A percentile compares a stretch with the other conserved stretches of the same genome.
Evolutionary conservation across 2,113 vertebrate genomes (phyloP).

Genomic region (Dissostichus mawsoni): DNA sequence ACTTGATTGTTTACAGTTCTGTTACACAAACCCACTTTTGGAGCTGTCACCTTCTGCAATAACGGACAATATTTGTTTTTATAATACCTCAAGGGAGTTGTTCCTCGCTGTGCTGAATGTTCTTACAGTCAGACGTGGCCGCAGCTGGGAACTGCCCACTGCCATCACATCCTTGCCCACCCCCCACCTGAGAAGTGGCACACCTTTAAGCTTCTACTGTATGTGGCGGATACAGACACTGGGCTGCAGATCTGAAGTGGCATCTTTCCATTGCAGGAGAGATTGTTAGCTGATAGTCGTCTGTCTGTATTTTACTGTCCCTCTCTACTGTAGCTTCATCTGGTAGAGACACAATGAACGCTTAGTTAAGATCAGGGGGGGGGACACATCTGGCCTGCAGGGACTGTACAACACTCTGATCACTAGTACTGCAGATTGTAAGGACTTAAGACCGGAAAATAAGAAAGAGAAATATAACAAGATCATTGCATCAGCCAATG

Average conservation of each 20-base stretch:
- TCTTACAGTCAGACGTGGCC: constrained; percentile 54
- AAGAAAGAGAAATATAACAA: constrained; percentile 38
- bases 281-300: background rate
- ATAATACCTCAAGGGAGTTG: constrained; percentile 38
- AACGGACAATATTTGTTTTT: constrained; percentile 30
- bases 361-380: constrained; percentile 16
- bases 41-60: constrained; percentile 27
- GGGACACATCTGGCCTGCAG: background rate
- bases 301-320: constrained; percentile 16
- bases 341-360: constrained; percentile 28
- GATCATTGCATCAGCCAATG: constrained; percentile 45
- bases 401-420: constrained; percentile 29
- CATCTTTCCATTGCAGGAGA: constrained; percentile 10
- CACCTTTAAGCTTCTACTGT: constrained; percentile 4
- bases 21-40: background rate
- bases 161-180: constrained; percentile 23
- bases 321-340: constrained; percentile 47
- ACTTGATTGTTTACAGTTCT: constrained; percentile 11
- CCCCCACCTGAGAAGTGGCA: constrained; percentile 66
- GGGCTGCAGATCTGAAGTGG: constrained; percentile 22
- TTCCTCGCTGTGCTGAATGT: constrained; percentile 56
- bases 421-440: constrained; percentile 10
- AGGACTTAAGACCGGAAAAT: background rate
- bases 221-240: constrained; percentile 40
- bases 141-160: constrained; percentile 64